Evolutionary conservation across 1,140 invertebrate genomes (phyloP).

Genomic region (Teleogryllus occipitalis): DNA sequence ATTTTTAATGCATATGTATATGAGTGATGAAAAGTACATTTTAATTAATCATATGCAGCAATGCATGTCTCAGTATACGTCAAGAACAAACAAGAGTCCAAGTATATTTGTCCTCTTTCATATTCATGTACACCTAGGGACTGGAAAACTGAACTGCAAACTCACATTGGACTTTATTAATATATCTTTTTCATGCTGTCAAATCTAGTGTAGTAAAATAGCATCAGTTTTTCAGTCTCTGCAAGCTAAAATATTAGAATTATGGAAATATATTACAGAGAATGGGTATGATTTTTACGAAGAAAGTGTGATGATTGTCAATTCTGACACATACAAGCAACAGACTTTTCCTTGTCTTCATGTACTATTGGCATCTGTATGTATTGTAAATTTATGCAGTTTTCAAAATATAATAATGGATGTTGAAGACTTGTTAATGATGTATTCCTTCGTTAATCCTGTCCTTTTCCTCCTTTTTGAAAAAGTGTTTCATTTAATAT

Average conservation of each 20-base stretch:
- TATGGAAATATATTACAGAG: conserved; percentile 14
- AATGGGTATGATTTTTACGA: conserved; percentile 16
- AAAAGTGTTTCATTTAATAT: too few species aligned
- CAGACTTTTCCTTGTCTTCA: conserved; percentile 23
- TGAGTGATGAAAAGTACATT: conserved; percentile 11
- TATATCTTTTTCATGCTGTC: conserved; percentile 9
- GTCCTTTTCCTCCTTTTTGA: too few species aligned
- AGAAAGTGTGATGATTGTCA: conserved; percentile 18
- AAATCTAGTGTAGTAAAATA: conserved; percentile 8
- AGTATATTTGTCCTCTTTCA: conserved; percentile 16
- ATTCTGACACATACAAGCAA: conserved; percentile 19
- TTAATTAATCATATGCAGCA: conserved; percentile 13
- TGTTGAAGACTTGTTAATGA: conserved; percentile 14
- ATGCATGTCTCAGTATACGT: conserved; percentile 24
- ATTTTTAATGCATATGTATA: conserved; percentile 15
- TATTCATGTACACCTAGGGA: conserved; percentile 13
- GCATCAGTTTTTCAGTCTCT: conserved; percentile 13
- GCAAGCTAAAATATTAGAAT: conserved; percentile 8
- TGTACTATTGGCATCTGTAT: conserved; percentile 24
- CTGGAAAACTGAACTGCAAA: conserved; percentile 2
- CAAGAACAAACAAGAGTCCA: conserved; percentile 14
- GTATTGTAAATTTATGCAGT: conserved; percentile 24
- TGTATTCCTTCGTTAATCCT: not conserved
- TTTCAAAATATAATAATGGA: conserved; percentile 25
- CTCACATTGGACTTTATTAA: conserved; percentile 8